Conservation (phyloP, 2,113 vertebrate genomes). For the Narcine bancroftii region DNA sequence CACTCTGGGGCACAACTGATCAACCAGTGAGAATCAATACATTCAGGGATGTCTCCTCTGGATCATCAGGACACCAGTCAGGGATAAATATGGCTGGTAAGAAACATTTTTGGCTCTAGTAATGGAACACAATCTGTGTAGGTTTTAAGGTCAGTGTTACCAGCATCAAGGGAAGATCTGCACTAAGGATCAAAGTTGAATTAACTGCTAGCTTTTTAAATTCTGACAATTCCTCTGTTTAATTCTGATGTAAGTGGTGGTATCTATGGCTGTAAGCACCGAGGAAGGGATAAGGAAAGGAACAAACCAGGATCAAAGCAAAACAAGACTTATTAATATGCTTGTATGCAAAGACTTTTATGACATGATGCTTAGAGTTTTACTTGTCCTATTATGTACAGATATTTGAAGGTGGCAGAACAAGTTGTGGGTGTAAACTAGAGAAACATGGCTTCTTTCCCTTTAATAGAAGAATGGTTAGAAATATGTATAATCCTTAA, state of each 20-base stretch:
- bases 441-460: no score
- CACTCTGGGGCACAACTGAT: conserved; percentile 51
- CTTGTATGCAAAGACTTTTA: neutral
- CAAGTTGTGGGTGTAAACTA: no score
- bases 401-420: no score
- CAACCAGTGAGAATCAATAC: conserved; percentile 46
- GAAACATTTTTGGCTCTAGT: neutral
- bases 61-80: conserved; percentile 57
- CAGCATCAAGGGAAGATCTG: neutral
- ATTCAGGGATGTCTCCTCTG: conserved; percentile 54
- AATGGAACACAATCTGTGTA: neutral
- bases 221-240: neutral
- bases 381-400: neutral
- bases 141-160: neutral
- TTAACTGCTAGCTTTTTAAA: neutral
- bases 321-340: neutral
- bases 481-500: no score
- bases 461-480: no score
- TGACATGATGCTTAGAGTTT: neutral
- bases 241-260: neutral
- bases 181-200: neutral
- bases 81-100: conserved; percentile 66
- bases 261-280: neutral
- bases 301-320: neutral
- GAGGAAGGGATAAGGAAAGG: neutral